Conservation (phyloP, 2,888 invertebrate genomes). For the Pyrocoelia pectoralis region DNA sequence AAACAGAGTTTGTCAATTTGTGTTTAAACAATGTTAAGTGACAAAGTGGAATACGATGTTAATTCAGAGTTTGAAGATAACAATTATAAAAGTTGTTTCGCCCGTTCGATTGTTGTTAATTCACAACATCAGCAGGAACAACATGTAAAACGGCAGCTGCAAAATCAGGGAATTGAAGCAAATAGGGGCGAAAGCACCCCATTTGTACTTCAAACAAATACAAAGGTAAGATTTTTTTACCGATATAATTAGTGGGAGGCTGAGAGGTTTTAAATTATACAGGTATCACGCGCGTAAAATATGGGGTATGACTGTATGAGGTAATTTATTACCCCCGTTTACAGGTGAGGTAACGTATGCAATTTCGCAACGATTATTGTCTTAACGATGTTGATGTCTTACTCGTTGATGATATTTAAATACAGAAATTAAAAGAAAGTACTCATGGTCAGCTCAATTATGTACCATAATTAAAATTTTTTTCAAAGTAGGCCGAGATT, state of each 20-base stretch:
- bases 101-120: slow-evolving; percentile 56
- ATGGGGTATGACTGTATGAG: too few species aligned
- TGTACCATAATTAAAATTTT: neutral
- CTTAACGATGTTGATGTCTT: slow-evolving; percentile 3
- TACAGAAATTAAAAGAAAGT: neutral
- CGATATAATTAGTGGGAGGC: slow-evolving; percentile 18
- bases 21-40: slow-evolving; percentile 43
- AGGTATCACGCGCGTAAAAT: slow-evolving; percentile 17
- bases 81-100: slow-evolving; percentile 57
- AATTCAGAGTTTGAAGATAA: slow-evolving; percentile 50
- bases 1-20: neutral
- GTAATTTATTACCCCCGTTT: neutral
- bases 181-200: slow-evolving; percentile 8
- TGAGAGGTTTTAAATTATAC: slow-evolving; percentile 13
- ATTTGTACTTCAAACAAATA: neutral
- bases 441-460: neutral
- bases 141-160: slow-evolving; percentile 17
- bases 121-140: slow-evolving; percentile 49
- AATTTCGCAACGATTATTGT: neutral
- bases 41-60: slow-evolving; percentile 46
- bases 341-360: too few species aligned
- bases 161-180: neutral
- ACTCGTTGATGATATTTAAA: neutral
- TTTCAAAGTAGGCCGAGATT: neutral
- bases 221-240: neutral